Conservation (phyloP, 2,888 invertebrate genomes). For the Acleris emargana region DNA sequence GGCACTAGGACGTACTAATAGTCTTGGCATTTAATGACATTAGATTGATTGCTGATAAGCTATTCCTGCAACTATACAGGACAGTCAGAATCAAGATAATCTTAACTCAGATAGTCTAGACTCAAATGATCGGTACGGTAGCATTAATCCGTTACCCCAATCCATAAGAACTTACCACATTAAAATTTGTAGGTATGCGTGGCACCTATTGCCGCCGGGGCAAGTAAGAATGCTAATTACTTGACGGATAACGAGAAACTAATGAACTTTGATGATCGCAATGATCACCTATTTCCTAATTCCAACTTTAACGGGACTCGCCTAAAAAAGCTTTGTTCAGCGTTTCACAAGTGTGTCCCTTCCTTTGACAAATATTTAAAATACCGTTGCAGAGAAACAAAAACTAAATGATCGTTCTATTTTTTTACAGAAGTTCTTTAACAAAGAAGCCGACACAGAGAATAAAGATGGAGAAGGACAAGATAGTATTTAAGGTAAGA, state of each 20-base stretch:
- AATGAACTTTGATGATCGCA: slow-evolving; percentile 26
- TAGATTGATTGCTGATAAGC: slow-evolving; percentile 28
- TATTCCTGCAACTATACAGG: slow-evolving; percentile 8
- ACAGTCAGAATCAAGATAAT: no score
- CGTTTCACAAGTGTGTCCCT: background rate
- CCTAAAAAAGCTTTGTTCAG: slow-evolving; percentile 4
- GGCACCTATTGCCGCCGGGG: background rate
- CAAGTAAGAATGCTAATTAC: slow-evolving; percentile 23
- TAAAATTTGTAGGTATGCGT: background rate
- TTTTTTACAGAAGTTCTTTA: slow-evolving; percentile 19
- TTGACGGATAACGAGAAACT: slow-evolving; percentile 25
- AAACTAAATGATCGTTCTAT: background rate
- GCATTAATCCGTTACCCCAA: background rate
- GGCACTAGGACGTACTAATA: slow-evolving; percentile 4
- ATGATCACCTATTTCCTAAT: slow-evolving; percentile 14
- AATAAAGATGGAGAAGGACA: slow-evolving; percentile 70
- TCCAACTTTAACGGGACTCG: slow-evolving; percentile 1
- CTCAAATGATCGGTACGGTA: background rate
- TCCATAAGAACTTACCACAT: background rate
- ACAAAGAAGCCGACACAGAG: slow-evolving; percentile 6
- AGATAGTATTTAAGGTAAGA: slow-evolving; percentile 76
- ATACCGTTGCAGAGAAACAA: no score
- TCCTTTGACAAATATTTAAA: no score
- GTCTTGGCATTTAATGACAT: slow-evolving; percentile 19
- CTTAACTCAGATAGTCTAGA: background rate